Evolutionary conservation across 2,113 vertebrate genomes (phyloP).

Genomic region (Myodes glareolus): DNA sequence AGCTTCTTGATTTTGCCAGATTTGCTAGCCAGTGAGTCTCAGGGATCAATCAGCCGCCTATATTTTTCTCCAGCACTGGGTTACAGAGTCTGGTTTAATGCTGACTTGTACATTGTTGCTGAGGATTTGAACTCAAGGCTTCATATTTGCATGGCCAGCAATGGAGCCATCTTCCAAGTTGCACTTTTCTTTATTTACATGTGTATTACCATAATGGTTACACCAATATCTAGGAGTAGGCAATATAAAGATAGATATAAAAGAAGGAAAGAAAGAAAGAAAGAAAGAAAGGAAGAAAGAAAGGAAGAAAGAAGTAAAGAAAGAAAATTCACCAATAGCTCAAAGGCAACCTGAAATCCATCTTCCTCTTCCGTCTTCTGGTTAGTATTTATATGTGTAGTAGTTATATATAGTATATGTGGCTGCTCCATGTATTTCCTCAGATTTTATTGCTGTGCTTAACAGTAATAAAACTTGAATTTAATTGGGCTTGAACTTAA

Average conservation of each 20-base stretch:
- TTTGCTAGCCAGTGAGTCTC: not conserved
- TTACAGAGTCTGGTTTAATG: not conserved
- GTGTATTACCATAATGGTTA: not conserved
- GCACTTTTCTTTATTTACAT: not conserved
- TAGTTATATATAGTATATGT: too few species aligned
- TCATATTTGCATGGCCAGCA: too few species aligned
- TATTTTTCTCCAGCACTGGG: not conserved
- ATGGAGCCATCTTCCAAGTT: not conserved
- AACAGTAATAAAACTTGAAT: not conserved
- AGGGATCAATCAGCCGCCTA: not conserved
- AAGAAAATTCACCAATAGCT: not conserved
- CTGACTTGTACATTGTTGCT: not conserved
- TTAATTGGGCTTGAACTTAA: not conserved
- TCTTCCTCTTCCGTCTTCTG: not conserved
- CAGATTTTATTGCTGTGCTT: not conserved
- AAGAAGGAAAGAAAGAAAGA: too few species aligned
- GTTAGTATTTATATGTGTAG: not conserved
- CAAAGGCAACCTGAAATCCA: not conserved
- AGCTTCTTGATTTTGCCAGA: too few species aligned
- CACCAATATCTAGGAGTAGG: not conserved
- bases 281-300: too few species aligned
- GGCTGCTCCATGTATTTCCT: not conserved
- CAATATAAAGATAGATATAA: too few species aligned
- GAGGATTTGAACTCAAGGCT: not conserved
- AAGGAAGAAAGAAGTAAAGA: not conserved